Conservation (phyloP, 2,888 invertebrate species). For the Lottia gigantea region DNA sequence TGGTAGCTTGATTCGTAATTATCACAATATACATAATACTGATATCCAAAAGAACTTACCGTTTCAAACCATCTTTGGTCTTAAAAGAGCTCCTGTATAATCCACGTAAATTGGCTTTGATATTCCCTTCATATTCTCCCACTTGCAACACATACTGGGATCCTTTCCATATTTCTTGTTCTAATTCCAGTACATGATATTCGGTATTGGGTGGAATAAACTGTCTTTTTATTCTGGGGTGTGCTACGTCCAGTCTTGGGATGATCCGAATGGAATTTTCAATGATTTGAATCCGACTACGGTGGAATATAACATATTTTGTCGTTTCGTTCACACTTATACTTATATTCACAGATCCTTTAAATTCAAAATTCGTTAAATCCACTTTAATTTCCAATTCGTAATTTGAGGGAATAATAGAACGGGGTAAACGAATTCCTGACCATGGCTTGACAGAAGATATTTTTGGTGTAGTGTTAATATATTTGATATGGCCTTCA, state of each 20-base stretch:
- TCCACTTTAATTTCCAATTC: constrained; percentile 45
- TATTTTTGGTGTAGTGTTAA: neutral
- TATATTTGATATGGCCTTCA: neutral
- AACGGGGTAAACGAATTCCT: constrained; percentile 46
- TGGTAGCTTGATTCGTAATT: too few relatives aligned
- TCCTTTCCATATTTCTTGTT: constrained; percentile 35
- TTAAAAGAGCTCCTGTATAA: constrained; percentile 52
- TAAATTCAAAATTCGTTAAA: constrained; percentile 38
- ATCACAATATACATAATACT: too few relatives aligned
- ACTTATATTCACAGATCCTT: constrained; percentile 46
- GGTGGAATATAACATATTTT: constrained; percentile 48
- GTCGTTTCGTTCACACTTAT: constrained; percentile 37
- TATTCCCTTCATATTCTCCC: constrained; percentile 37
- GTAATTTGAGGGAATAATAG: constrained; percentile 48
- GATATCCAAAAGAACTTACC: constrained; percentile 28
- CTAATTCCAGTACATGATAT: constrained; percentile 45
- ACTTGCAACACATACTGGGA: constrained; percentile 37
- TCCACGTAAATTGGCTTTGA: constrained; percentile 46
- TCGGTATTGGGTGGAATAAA: constrained; percentile 38
- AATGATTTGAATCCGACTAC: constrained; percentile 30
- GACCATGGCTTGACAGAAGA: constrained; percentile 32
- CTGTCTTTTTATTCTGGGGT: constrained; percentile 35
- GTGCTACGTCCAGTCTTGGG: constrained; percentile 5
- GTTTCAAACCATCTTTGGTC: constrained; percentile 29
- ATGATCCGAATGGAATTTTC: constrained; percentile 30